phyloP scores from a whole-genome alignment of 2,888 invertebrate genomes.

The Stenoptilia bipunctidactyla region DNA sequence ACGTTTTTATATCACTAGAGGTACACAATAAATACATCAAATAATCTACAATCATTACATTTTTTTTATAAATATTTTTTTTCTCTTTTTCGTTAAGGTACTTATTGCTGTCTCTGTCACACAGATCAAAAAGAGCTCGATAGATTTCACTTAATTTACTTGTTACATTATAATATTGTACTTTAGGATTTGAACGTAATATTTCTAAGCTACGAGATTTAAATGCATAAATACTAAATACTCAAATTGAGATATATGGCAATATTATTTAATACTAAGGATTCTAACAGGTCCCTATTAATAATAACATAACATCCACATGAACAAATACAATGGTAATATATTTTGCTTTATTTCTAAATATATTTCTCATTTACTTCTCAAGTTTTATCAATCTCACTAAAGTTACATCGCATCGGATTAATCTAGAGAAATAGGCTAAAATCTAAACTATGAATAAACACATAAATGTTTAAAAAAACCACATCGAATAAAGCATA shows the following conservation, averaged over 20 bases:
- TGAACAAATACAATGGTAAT: no score
- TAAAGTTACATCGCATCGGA: no score
- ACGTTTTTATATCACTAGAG: slow-evolving; percentile 14
- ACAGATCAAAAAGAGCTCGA: slow-evolving; percentile 60
- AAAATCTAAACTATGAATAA: slow-evolving; percentile 18
- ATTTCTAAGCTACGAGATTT: slow-evolving; percentile 4
- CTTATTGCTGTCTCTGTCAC: slow-evolving; percentile 66
- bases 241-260: slow-evolving; percentile 19
- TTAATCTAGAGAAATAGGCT: neutral
- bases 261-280: slow-evolving; percentile 19
- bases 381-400: no score
- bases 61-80: slow-evolving; percentile 28
- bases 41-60: neutral
- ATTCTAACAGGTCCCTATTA: slow-evolving; percentile 32
- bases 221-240: neutral
- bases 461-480: slow-evolving; percentile 33
- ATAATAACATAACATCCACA: no score
- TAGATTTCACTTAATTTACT: slow-evolving; percentile 48
- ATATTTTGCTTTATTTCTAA: no score
- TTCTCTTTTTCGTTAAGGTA: slow-evolving; percentile 26
- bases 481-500: slow-evolving; percentile 21
- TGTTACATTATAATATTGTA: slow-evolving; percentile 26
- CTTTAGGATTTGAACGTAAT: slow-evolving; percentile 28
- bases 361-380: no score
- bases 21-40: slow-evolving; percentile 1